Evolutionary conservation across 2,888 invertebrate genomes (phyloP).

Genomic region (Tyria jacobaeae): DNA sequence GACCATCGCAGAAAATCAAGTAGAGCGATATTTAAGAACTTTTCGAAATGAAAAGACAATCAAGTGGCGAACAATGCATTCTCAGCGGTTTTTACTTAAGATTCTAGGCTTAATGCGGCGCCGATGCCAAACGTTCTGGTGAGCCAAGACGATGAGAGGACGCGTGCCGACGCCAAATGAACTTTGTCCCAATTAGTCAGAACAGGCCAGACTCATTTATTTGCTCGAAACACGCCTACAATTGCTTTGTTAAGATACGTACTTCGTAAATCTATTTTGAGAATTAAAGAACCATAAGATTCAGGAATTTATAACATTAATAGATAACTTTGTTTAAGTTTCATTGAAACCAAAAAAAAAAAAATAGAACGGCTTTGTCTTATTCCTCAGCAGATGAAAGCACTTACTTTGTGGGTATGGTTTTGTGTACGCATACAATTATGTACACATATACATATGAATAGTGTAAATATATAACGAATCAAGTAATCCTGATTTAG

Average conservation of each 20-base stretch:
- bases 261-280: neutral
- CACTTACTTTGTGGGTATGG: no score
- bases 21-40: no score
- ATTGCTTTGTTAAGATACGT: neutral
- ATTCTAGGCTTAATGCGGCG: conserved; percentile 36
- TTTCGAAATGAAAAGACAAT: conserved; percentile 37
- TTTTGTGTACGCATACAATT: no score
- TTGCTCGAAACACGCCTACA: neutral
- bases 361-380: no score
- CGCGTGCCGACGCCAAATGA: conserved; percentile 17
- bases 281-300: neutral
- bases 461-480: no score
- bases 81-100: conserved; percentile 51
- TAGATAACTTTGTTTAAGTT: no score
- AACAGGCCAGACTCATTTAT: neutral
- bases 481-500: no score
- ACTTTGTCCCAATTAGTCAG: conserved; percentile 12
- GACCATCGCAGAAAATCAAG: no score
- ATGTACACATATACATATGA: no score
- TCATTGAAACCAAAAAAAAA: no score
- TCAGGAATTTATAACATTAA: no score
- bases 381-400: no score
- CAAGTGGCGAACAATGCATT: conserved; percentile 39
- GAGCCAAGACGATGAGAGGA: conserved; percentile 38
- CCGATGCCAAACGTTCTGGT: conserved; percentile 48